These are phyloP conservation scores for Chamaedrilus cognettii DNA, from an alignment of 2,888 invertebrate species.

Conservation along the genomic window DNA sequence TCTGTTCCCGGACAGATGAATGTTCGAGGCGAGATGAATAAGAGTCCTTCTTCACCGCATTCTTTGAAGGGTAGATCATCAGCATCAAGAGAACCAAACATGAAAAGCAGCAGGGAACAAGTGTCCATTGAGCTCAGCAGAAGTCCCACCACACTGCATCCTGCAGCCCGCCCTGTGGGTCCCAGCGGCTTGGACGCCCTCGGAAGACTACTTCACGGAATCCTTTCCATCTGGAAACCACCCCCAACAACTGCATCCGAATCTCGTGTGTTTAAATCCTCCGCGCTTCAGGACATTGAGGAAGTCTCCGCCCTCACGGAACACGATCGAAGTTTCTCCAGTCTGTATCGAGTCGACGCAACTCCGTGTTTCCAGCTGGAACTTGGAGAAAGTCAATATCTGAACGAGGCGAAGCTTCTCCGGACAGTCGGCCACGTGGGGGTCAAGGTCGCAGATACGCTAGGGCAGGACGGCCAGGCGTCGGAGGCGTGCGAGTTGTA, in stretches of 20 bases:
- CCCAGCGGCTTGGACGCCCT: neutral
- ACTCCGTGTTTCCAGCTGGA: neutral
- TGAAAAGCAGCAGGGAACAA: too few relatives aligned
- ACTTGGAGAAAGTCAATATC: neutral
- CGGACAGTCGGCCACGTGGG: constrained; percentile 7
- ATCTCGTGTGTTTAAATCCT: too few relatives aligned
- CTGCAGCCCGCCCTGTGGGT: too few relatives aligned
- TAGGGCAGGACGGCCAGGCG: constrained; percentile 13
- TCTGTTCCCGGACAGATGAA: neutral
- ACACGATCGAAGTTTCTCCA: neutral
- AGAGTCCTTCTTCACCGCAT: neutral
- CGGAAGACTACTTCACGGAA: constrained; percentile 1
- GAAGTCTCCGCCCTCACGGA: neutral
- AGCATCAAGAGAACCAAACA: too few relatives aligned
- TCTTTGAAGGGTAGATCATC: too few relatives aligned
- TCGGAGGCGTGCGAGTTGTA: constrained; percentile 31
- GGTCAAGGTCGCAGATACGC: constrained; percentile 17
- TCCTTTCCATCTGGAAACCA: neutral
- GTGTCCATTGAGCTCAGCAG: neutral
- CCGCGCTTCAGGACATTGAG: neutral
- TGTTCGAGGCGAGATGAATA: neutral
- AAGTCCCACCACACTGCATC: too few relatives aligned
- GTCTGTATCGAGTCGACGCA: neutral
- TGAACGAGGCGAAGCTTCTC: constrained; percentile 17
- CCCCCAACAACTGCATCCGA: neutral